Base-by-base conservation (phyloP, 2,888 invertebrate genomes). In the Zaprionus bogoriensis region DNA sequence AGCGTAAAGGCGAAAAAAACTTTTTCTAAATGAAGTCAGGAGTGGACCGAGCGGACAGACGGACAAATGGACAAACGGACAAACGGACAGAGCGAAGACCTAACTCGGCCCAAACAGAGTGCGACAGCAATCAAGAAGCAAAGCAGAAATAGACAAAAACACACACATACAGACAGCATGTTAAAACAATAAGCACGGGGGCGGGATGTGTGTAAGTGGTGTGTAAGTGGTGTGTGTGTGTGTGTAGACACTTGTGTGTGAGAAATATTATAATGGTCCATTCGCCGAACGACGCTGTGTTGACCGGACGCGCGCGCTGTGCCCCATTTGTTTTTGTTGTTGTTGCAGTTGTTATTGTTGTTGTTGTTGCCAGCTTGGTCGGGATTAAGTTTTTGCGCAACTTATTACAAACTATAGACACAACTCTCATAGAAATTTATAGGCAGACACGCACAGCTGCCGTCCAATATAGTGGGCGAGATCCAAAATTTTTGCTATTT, bases 341-440 rank as follows among this genome's bases (percentile, higher is more conserved):
- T 36, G 17, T 39, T 39, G 20, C n/a, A n/a, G n/a, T 74, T 55
- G 41, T 30, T 30, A 5, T 28, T 28, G 28, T 17, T 36, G 17
- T 39, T 39, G 20, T 39, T 67, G 63, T 74, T 36, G 32, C 58
- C 54, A 53, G 46, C 54, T 45, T 62, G 45, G 64, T 57, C 59
- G 71, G 84, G 74, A 84, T 81, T 78, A 81, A 81, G 84, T 84
- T 84, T 78, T 81, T 76, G 76, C 41, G n/a, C 74, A 78, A 81
- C 81, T 76, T 80, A 81, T 78, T 78, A 68, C 81, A 74, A 80
- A 78, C 84, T 76, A 83, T 81, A 74, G 64, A 66, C 66, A 73
- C 45, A 73, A 64, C 59, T 42, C 72, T 58, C 63, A 48, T 64
- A 55, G 63, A 53, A 79, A 79, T 79, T 79, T 79, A 78, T 82